These are phyloP conservation scores for Actias luna DNA, from an alignment of 2,888 invertebrate genomes.

Conservation along the genomic window DNA sequence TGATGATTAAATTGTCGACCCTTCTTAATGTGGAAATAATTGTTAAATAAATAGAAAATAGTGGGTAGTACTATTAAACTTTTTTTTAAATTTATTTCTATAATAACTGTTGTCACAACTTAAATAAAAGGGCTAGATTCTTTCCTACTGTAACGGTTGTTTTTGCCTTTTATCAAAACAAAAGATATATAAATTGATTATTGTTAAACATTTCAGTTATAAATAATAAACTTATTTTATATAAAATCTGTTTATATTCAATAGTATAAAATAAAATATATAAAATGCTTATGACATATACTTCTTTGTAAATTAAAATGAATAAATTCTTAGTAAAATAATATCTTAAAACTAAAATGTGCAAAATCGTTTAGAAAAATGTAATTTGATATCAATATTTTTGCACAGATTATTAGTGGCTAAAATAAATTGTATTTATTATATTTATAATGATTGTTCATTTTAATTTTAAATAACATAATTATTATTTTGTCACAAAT, in stretches of 20 bases:
- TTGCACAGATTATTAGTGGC: not conserved
- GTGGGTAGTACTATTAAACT: too few relatives aligned
- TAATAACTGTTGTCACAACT: too few relatives aligned
- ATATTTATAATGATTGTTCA: not conserved
- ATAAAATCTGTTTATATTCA: not conserved
- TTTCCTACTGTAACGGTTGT: too few relatives aligned
- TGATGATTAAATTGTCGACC: too few relatives aligned
- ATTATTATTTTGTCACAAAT: not conserved
- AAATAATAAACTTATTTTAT: not conserved
- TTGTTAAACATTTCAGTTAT: not conserved
- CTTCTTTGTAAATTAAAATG: slow-evolving; percentile 27
- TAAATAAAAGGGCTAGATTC: too few relatives aligned
- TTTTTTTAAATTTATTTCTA: too few relatives aligned
- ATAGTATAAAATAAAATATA: slow-evolving; percentile 14
- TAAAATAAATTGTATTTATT: not conserved
- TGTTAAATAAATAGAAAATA: too few relatives aligned
- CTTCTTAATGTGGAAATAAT: too few relatives aligned
- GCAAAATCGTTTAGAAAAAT: not conserved
- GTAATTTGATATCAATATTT: not conserved
- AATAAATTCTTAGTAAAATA: slow-evolving; percentile 32
- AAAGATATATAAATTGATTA: not conserved
- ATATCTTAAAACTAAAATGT: slow-evolving; percentile 27
- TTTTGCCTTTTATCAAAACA: too few relatives aligned
- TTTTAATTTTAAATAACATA: not conserved
- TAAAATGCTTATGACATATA: slow-evolving; percentile 12